Conservation (phyloP, 2,888 invertebrate species). For the Tromatobia lineatoria region DNA sequence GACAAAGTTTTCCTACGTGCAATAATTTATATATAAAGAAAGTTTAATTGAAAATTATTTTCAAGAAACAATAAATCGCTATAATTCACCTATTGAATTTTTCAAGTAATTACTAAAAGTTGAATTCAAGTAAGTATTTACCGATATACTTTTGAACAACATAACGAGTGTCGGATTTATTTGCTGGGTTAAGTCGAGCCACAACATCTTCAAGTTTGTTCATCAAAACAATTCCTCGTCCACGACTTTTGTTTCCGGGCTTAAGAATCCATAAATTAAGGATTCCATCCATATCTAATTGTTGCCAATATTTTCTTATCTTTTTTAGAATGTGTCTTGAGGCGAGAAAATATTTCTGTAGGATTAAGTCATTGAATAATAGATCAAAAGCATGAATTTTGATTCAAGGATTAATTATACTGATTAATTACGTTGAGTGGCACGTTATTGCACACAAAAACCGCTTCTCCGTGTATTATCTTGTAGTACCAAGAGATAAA, state of each 20-base stretch:
- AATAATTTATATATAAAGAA: no score
- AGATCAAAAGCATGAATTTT: not conserved
- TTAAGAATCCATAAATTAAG: conserved; percentile 98
- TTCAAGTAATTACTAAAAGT: no score
- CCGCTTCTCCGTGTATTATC: conserved; percentile 85
- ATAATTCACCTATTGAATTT: no score
- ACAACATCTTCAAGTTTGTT: conserved; percentile 95
- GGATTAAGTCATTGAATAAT: not conserved
- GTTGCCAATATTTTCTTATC: conserved; percentile 92
- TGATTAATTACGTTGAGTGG: conserved; percentile 79
- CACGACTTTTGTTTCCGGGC: conserved; percentile 97
- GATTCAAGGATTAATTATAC: not conserved
- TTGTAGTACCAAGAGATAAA: conserved; percentile 90
- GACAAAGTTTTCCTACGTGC: no score
- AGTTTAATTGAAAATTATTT: no score
- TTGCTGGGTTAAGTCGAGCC: conserved; percentile 87
- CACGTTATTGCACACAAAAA: conserved; percentile 78
- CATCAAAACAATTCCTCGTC: conserved; percentile 95
- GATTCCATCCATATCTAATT: conserved; percentile 93
- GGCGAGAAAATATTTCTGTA: conserved; percentile 82
- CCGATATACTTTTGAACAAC: conserved; percentile 98
- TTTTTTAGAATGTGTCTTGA: conserved; percentile 87
- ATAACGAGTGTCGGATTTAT: conserved; percentile 89
- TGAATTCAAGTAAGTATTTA: no score
- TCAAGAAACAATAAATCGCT: no score